phyloP scores from a whole-genome alignment of 1,140 invertebrate genomes.

The Rhopalosiphum padi region DNA sequence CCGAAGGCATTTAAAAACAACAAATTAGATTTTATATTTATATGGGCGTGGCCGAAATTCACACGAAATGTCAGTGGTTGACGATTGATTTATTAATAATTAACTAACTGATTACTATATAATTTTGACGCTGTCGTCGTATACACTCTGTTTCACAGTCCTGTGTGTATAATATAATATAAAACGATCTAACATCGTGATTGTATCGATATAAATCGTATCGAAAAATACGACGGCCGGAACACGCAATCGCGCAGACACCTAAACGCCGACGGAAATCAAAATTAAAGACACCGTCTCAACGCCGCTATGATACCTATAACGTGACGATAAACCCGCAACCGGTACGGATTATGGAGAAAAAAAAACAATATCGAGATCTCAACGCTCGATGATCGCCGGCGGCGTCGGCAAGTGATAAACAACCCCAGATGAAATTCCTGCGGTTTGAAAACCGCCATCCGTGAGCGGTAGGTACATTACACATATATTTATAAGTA shows the following conservation, averaged over 20 bases:
- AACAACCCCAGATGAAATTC: not conserved
- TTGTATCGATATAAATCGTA: not conserved
- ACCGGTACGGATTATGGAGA: not conserved
- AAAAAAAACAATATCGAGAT: not conserved
- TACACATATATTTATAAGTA: not conserved
- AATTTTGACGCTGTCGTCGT: not conserved
- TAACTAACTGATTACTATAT: not conserved
- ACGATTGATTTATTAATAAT: not conserved
- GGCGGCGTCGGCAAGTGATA: not conserved
- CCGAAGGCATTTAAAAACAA: not conserved
- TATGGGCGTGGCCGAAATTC: not conserved
- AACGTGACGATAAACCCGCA: not conserved
- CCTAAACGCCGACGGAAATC: not conserved
- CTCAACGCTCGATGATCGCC: not conserved
- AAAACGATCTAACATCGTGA: not conserved
- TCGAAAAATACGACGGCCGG: not conserved
- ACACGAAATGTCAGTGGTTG: not conserved
- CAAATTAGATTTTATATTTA: not conserved
- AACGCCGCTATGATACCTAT: not conserved
- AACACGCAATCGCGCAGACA: too few species aligned
- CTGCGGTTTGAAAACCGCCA: not conserved
- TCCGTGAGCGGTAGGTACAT: not conserved
- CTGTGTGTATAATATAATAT: not conserved
- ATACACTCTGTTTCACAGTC: not conserved
- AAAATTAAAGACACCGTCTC: not conserved